Evolutionary conservation across 2,113 vertebrate species (phyloP), one percentile per base, ranked within the genome.

Genomic region (Riparia riparia): DNA sequence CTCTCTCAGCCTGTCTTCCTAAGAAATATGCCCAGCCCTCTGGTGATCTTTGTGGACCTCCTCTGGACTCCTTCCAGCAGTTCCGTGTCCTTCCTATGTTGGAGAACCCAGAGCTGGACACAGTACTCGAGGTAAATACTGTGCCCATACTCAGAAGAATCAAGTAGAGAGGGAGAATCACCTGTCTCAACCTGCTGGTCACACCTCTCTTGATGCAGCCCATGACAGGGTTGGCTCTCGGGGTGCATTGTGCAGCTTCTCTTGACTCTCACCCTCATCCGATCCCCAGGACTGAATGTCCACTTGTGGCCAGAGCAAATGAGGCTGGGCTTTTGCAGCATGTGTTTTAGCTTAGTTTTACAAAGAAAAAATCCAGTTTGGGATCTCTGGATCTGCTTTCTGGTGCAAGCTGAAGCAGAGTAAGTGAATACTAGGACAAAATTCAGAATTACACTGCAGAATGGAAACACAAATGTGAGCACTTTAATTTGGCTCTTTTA

Each of bases 341-440:
- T 14, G 6, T 82, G 41, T 54, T 82, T 65, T 82, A 31, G 32
- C 21, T 82, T 78, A 41, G 22, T 29, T 74, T 89, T 61, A 18
- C 39, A 70, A 14, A 47, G 24, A 54, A 41, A 3, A 44, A 56
- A 45, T 56, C 17, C 22, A 12, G 0, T 56, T 85, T 70, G 25
- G 17, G 41, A 17, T 32, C 22, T 47, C 50, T 56, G 22, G 19
- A 51, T 42, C 21, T 21, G 14, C 12, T 41, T 9, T 60, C 41
- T 61, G 22, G 13, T 41, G 26, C 24, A 76, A 44, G 44, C 1
- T 21, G 25, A 92, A 77, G 41, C 4, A 3, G 2, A 1, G 26
- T 47, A 64, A 66, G 39, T 0, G 0, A 37, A 12, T 28, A 16
- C 44, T n/a, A 49, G 12, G 16, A 58, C 18, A 58, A 54, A 84